These are phyloP conservation scores for Spodoptera frugiperda DNA, from an alignment of 1,140 invertebrate species.

Conservation along the genomic window DNA sequence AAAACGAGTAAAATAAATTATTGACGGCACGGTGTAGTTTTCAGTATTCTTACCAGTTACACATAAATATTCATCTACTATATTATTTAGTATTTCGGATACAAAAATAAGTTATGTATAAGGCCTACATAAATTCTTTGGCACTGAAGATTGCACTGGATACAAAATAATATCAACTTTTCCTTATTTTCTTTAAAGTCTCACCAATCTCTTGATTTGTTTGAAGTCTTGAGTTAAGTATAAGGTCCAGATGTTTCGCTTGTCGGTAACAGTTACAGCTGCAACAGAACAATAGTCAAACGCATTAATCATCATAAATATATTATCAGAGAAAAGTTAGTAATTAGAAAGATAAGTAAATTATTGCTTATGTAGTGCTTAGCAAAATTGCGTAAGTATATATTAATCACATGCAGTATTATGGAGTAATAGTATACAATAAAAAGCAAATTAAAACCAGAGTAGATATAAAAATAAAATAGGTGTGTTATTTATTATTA, in stretches of 20 bases:
- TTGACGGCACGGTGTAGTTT: too few species aligned
- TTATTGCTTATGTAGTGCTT: too few species aligned
- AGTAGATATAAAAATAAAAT: too few species aligned
- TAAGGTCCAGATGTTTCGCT: constrained; percentile 49
- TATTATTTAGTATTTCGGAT: not conserved
- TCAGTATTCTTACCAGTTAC: too few species aligned
- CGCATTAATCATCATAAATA: not conserved
- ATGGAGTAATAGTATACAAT: too few species aligned
- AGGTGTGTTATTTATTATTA: too few species aligned
- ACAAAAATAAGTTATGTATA: constrained; percentile 26
- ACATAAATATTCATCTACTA: too few species aligned
- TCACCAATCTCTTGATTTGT: constrained; percentile 36
- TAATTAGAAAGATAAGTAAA: too few species aligned
- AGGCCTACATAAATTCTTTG: constrained; percentile 37
- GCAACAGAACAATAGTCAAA: constrained; percentile 39
- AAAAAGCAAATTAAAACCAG: too few species aligned
- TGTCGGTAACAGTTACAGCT: constrained; percentile 42
- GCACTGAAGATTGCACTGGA: constrained; percentile 39
- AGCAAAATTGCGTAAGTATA: too few species aligned
- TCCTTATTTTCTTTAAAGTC: constrained; percentile 43
- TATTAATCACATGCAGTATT: too few species aligned
- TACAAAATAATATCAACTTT: constrained; percentile 16
- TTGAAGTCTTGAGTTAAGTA: constrained; percentile 59
- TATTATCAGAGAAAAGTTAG: not conserved
- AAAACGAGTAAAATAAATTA: too few species aligned